Conservation (phyloP, 2,113 vertebrate genomes). For the Chunga burmeisteri region DNA sequence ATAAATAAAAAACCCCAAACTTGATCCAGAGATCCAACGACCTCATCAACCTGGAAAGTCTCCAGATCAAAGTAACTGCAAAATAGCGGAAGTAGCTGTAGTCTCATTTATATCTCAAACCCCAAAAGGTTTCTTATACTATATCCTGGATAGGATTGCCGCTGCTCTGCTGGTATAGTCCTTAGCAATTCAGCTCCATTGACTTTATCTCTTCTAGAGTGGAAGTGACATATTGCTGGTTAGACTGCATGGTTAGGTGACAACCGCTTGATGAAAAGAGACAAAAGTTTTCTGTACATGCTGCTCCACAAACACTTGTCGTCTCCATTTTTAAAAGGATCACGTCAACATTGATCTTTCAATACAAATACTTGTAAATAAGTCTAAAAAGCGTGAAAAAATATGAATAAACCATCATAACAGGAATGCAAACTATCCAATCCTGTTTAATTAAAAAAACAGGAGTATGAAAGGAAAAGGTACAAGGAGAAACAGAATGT, state of each 20-base stretch:
- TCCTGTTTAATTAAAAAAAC: not conserved
- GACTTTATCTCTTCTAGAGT: not conserved
- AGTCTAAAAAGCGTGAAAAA: not conserved
- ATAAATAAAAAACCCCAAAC: not conserved
- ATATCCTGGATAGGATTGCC: not conserved
- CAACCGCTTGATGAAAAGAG: not conserved
- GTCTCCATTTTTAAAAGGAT: not conserved
- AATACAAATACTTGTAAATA: not conserved
- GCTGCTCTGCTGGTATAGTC: not conserved
- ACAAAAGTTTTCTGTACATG: not conserved
- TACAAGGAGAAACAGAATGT: not conserved
- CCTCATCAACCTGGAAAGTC: not conserved
- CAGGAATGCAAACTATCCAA: not conserved
- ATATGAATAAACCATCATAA: not conserved
- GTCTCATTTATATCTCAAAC: not conserved
- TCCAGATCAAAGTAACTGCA: conserved; percentile 4
- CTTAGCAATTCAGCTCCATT: not conserved
- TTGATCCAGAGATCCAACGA: not conserved
- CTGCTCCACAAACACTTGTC: not conserved
- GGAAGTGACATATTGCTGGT: not conserved
- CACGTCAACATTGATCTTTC: not conserved
- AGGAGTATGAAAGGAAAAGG: not conserved
- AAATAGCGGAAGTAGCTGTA: not conserved
- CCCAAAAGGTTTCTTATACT: not conserved
- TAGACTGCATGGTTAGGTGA: not conserved